Conservation (phyloP, 2,113 vertebrate genomes). For the Megatriorchis doriae region DNA sequence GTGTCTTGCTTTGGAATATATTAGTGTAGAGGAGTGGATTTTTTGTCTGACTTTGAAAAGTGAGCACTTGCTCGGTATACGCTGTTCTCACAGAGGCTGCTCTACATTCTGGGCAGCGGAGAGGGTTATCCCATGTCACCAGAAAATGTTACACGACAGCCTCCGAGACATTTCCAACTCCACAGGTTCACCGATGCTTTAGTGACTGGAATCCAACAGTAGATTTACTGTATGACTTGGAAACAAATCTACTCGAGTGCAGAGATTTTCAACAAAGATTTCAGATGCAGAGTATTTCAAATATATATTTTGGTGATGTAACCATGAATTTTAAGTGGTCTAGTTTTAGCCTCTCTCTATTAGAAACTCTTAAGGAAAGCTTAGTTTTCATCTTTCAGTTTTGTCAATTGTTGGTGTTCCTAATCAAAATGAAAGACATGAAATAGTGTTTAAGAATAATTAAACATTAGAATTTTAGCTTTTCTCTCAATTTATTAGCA, state of each 20-base stretch:
- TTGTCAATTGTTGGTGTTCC: background rate
- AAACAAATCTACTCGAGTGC: background rate
- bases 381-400: background rate
- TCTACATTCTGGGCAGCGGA: background rate
- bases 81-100: background rate
- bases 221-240: background rate
- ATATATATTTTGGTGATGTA: background rate
- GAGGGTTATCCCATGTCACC: background rate
- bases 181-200: background rate
- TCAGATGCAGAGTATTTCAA: background rate
- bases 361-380: background rate
- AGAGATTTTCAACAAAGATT: background rate
- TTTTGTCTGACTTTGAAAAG: background rate
- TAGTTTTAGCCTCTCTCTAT: background rate
- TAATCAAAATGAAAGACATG: background rate
- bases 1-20: background rate
- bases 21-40: background rate
- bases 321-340: background rate
- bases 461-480: background rate
- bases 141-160: background rate
- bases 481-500: background rate
- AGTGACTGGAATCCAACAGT: background rate
- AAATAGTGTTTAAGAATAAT: background rate
- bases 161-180: background rate
- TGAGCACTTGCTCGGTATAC: rapidly evolving